These are phyloP conservation scores for Mionectes olivaceus DNA, from an alignment of 2,797 vertebrate genomes.

Conservation along the genomic window DNA sequence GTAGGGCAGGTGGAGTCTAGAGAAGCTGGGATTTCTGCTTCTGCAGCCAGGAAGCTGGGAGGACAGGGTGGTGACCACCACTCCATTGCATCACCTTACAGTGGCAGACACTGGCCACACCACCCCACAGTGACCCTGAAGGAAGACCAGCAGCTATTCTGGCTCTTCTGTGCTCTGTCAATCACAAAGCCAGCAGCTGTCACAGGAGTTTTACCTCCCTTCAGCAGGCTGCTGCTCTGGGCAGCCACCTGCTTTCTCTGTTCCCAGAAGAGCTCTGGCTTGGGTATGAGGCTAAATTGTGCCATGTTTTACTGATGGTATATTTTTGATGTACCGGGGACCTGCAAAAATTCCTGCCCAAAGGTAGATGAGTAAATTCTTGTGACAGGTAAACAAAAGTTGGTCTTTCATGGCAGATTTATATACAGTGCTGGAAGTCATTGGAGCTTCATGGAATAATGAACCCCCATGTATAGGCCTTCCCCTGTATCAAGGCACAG, in stretches of 20 bases:
- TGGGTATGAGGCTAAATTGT: background rate
- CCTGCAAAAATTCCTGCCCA: background rate
- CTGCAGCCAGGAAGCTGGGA: background rate
- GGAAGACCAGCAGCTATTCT: background rate
- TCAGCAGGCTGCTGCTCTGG: background rate
- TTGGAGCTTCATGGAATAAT: background rate
- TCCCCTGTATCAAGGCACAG: background rate
- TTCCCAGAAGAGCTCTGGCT: background rate
- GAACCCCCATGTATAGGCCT: background rate
- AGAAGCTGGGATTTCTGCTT: background rate
- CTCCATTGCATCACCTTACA: background rate
- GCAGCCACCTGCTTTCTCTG: background rate
- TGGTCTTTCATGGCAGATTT: background rate
- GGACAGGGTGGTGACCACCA: background rate
- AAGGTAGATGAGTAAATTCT: background rate
- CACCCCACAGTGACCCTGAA: background rate
- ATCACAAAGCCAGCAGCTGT: background rate
- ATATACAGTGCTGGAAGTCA: background rate
- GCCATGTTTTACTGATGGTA: background rate
- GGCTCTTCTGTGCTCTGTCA: background rate
- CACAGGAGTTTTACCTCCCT: background rate
- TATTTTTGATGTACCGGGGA: background rate
- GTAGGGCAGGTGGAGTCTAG: fast-evolving
- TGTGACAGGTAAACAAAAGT: background rate
- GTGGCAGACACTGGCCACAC: background rate